These are phyloP conservation scores for Microchrysa polita DNA, from an alignment of 2,888 invertebrate species.

Conservation along the genomic window DNA sequence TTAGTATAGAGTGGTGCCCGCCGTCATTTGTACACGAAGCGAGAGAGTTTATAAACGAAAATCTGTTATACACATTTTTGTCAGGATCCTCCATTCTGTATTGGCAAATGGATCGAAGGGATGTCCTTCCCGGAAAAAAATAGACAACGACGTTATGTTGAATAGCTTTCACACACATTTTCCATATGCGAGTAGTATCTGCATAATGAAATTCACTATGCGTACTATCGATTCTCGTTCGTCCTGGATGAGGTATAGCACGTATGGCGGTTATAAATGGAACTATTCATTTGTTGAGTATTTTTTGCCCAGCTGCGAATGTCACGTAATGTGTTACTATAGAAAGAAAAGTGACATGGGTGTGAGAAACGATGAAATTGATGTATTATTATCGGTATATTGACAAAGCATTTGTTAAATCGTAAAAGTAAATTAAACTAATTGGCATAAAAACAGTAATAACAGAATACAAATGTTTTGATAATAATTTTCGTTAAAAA, in stretches of 20 bases:
- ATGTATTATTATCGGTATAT: too few relatives aligned
- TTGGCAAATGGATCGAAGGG: not conserved
- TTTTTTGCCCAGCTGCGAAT: not conserved
- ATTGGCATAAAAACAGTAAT: too few relatives aligned
- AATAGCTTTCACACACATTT: not conserved
- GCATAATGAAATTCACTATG: constrained; percentile 32
- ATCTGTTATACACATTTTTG: not conserved
- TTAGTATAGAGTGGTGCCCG: too few relatives aligned
- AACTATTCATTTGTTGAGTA: constrained; percentile 9
- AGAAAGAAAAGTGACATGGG: not conserved
- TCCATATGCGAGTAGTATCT: too few relatives aligned
- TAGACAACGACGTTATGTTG: constrained; percentile 7
- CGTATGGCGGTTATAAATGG: not conserved
- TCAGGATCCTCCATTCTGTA: constrained; percentile 2
- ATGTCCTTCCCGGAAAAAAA: not conserved
- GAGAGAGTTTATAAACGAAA: constrained; percentile 21
- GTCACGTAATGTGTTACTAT: not conserved
- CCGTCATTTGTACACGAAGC: constrained; percentile 27
- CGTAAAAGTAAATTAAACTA: too few relatives aligned
- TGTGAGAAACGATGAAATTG: too few relatives aligned
- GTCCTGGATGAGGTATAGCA: not conserved
- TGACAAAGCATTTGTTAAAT: too few relatives aligned
- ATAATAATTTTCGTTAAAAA: too few relatives aligned
- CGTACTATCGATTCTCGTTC: constrained; percentile 19
- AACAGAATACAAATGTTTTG: too few relatives aligned